Conservation (phyloP, 2,888 invertebrate genomes). For the Hermaeophaga mercurialis region DNA sequence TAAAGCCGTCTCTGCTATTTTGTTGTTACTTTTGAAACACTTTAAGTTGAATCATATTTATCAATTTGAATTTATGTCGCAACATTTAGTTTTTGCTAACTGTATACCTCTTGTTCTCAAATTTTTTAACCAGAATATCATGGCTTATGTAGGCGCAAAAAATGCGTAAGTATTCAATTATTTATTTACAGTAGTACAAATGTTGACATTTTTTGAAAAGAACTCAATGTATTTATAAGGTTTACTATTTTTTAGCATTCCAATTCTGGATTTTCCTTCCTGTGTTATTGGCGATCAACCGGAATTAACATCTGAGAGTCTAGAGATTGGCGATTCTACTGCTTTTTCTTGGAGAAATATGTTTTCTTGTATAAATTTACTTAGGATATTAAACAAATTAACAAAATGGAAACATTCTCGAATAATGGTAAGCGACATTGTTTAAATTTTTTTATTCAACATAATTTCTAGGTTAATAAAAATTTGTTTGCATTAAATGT, state of each 20-base stretch:
- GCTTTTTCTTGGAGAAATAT: slow-evolving; percentile 97
- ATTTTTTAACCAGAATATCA: slow-evolving; percentile 98
- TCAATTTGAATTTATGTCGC: slow-evolving; percentile 99
- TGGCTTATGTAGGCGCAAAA: slow-evolving; percentile 92
- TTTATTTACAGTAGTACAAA: not conserved
- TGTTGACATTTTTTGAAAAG: not conserved
- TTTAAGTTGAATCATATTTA: slow-evolving; percentile 97
- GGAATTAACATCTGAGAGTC: slow-evolving; percentile 88
- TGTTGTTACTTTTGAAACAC: slow-evolving; percentile 92
- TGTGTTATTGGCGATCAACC: slow-evolving; percentile 96
- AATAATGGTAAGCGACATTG: slow-evolving; percentile 69
- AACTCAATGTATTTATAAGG: not conserved
- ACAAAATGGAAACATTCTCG: slow-evolving; percentile 99
- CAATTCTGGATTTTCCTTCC: slow-evolving; percentile 91
- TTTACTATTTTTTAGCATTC: slow-evolving; percentile 66
- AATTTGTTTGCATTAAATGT: not conserved
- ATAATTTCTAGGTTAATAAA: not conserved
- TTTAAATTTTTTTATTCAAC: not conserved
- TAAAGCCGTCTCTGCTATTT: slow-evolving; percentile 92
- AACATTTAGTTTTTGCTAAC: slow-evolving; percentile 98
- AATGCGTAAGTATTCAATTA: slow-evolving; percentile 74
- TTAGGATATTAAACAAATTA: slow-evolving; percentile 95
- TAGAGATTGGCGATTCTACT: slow-evolving; percentile 83
- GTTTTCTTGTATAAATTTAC: slow-evolving; percentile 95
- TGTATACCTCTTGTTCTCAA: slow-evolving; percentile 97